Evolutionary conservation across 1,140 invertebrate genomes (phyloP).

Genomic region (Sycophila sp.): DNA sequence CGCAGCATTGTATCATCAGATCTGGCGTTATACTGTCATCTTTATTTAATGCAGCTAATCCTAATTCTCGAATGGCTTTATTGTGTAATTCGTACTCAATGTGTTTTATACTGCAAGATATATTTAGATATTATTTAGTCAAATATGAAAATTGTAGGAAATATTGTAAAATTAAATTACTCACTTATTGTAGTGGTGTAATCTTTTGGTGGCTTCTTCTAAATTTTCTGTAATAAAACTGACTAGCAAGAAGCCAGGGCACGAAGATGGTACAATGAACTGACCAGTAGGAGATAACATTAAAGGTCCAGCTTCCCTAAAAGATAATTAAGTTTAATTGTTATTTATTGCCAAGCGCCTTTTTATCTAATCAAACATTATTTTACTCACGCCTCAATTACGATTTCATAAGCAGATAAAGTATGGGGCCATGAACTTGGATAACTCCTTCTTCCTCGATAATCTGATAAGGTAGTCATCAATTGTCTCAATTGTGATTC

Average conservation of each 20-base stretch:
- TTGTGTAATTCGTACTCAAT: constrained; percentile 77
- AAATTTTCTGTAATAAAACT: constrained; percentile 85
- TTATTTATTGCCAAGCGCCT: not conserved
- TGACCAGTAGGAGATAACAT: constrained; percentile 94
- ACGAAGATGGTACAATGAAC: constrained; percentile 90
- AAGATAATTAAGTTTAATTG: constrained; percentile 35
- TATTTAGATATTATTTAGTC: too few relatives aligned
- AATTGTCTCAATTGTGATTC: constrained; percentile 83
- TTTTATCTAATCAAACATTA: not conserved
- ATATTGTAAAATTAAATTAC: constrained; percentile 41
- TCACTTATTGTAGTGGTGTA: constrained; percentile 81
- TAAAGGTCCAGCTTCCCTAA: constrained; percentile 86
- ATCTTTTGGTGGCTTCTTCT: constrained; percentile 74
- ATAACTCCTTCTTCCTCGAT: constrained; percentile 74
- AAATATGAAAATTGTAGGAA: constrained; percentile 8
- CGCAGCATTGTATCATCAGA: constrained; percentile 87
- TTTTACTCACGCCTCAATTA: constrained; percentile 85
- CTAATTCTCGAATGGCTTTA: constrained; percentile 73
- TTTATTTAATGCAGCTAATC: constrained; percentile 78
- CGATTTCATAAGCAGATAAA: constrained; percentile 81
- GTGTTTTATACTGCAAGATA: constrained; percentile 76
- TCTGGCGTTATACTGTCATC: constrained; percentile 91
- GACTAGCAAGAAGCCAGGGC: constrained; percentile 84
- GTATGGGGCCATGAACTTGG: constrained; percentile 77
- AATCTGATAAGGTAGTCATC: constrained; percentile 85